These are phyloP conservation scores for Pelecanoides urinatrix DNA, from an alignment of 2,113 vertebrate genomes.

Conservation along the genomic window DNA sequence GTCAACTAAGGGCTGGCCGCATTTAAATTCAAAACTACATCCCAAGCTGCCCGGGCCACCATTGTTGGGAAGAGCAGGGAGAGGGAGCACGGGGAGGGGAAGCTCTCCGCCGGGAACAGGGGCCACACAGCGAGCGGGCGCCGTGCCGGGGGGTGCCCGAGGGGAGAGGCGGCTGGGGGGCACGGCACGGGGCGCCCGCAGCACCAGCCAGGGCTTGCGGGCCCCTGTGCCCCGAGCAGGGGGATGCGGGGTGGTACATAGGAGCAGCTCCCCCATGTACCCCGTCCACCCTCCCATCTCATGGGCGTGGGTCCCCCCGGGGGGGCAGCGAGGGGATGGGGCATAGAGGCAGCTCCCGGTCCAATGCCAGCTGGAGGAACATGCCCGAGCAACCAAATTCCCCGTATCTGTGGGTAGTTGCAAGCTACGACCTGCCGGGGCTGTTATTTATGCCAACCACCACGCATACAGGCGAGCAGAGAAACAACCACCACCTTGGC, in stretches of 20 bases:
- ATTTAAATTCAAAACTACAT: constrained; percentile 39
- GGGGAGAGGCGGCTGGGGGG: background rate
- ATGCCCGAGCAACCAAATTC: background rate
- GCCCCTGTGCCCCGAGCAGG: background rate
- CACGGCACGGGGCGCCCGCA: rapidly evolving
- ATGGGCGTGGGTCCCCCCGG: rapidly evolving
- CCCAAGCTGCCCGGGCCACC: background rate
- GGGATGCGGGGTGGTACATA: rapidly evolving
- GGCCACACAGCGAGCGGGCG: constrained; percentile 6
- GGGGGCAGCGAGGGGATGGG: background rate
- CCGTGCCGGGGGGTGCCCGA: background rate
- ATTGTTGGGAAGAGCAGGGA: background rate
- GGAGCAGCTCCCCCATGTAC: background rate
- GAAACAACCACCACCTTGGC: background rate
- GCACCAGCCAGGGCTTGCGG: background rate
- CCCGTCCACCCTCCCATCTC: background rate
- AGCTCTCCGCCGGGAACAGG: background rate
- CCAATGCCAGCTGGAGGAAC: background rate
- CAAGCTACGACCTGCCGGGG: background rate
- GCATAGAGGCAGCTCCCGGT: rapidly evolving
- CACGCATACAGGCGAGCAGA: background rate
- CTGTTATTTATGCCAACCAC: background rate
- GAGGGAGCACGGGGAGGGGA: background rate
- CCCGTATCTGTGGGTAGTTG: background rate
- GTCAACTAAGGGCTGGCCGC: background rate